Percentiles rank a stretch among this genome's conserved stretches.
Evolutionary conservation across 2,113 vertebrate genomes (phyloP).

Genomic region (Anolis carolinensis): DNA sequence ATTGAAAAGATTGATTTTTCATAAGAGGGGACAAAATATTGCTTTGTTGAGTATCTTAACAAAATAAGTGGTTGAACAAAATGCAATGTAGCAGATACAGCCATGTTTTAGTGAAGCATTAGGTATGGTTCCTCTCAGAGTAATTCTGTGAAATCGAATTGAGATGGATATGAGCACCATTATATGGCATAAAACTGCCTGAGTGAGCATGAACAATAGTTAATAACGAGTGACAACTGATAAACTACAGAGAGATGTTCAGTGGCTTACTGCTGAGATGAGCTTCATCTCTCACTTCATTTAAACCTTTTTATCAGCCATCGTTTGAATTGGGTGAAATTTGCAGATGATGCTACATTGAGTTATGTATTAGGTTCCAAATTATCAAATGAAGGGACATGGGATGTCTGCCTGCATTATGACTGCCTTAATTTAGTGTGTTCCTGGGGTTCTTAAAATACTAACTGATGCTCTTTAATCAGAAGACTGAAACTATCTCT

Average conservation of each 20-base stretch:
- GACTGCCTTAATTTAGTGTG: background rate
- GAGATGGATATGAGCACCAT: slow-evolving; percentile 48
- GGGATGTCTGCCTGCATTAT: background rate
- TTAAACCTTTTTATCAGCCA: slow-evolving; percentile 63
- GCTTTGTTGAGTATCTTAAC: background rate
- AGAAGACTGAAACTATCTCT: background rate
- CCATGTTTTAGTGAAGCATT: slow-evolving; percentile 24
- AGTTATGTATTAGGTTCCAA: slow-evolving; percentile 31
- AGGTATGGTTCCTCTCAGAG: slow-evolving; percentile 31
- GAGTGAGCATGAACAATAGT: slow-evolving; percentile 64
- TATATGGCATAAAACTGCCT: slow-evolving; percentile 62
- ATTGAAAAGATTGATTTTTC: slow-evolving; percentile 27
- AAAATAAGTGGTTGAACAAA: background rate
- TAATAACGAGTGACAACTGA: slow-evolving; percentile 68
- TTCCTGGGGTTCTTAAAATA: background rate
- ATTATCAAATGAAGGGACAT: background rate
- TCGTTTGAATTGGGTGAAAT: slow-evolving; percentile 44
- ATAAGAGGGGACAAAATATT: background rate
- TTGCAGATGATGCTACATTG: slow-evolving; percentile 44
- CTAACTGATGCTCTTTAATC: background rate
- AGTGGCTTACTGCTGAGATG: slow-evolving; percentile 15
- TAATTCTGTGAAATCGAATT: slow-evolving; percentile 68
- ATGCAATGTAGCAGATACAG: slow-evolving; percentile 17
- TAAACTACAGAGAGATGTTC: slow-evolving; percentile 46
- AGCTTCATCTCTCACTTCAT: slow-evolving; percentile 44